Base-by-base conservation (phyloP, 2,797 vertebrate genomes). In the Manis crassicaudata region DNA sequence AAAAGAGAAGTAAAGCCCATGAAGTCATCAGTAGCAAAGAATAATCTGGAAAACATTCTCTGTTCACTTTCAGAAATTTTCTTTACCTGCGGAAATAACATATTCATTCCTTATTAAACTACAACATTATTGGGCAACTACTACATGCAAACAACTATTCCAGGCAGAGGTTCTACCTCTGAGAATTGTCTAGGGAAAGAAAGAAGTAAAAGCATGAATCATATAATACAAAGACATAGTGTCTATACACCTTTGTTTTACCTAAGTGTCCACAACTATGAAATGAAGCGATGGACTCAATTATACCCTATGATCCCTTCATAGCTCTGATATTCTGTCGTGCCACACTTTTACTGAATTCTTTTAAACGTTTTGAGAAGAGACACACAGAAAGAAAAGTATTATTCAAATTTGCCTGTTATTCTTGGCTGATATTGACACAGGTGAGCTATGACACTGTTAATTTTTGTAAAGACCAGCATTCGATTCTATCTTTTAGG, bases 281-380 rank as follows among this genome's bases (percentile, higher is more conserved):
- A 76, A 70, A 70, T 6, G 17, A 93, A 94, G 65, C n/a, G 11
- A 84, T 18, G 27, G 9, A 52, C 76, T 65, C 46, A 87, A 63
- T 21, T 75, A 43, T 3, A 3, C 20, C 46, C 27, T 67, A 77
- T 40, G 46, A 84, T 29, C 10, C 8, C 37, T 63, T 89, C 50
- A 84, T 1, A 63, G 54, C 2, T 86, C 70, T 35, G 32, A 76
- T 70, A 70, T 60, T 90, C 88, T 67, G 32, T 40, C 67, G 54
- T 29, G 27, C 7, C 3, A 14, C 13, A 72, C 29, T 37, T 88
- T 21, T 32, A 88, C 8, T 73, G 23, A 93, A 84, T 58, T 93
- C 17, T 82, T 81, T 85, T 37, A 29, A 88, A 89, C 76, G 79
- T 76, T 37, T 90, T 82, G 4, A 58, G 92, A 90, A 80, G 83